Conservation (phyloP, 2,797 vertebrate species). For the Rhinophrynus dorsalis region DNA sequence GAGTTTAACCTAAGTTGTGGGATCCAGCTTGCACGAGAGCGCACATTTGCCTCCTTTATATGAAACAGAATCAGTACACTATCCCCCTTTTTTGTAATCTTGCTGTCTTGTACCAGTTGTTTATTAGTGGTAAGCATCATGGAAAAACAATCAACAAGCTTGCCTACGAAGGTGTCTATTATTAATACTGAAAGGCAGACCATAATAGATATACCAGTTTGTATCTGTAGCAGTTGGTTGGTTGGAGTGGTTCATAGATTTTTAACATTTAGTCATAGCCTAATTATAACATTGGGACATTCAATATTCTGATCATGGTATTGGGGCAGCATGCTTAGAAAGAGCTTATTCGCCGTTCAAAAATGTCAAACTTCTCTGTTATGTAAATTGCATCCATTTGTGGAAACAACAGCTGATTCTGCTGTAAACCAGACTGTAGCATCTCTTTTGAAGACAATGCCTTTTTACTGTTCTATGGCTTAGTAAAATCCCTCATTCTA, state of each 20-base stretch:
- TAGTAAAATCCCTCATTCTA: background rate
- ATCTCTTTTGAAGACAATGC: background rate
- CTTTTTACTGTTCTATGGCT: background rate
- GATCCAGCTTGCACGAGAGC: too few species aligned
- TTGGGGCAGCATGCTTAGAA: background rate
- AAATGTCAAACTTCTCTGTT: constrained; percentile 5
- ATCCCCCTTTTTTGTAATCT: too few species aligned
- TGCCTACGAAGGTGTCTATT: too few species aligned
- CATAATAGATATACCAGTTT: background rate
- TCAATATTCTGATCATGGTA: background rate
- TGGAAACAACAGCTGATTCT: constrained; percentile 52
- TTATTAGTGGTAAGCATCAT: background rate
- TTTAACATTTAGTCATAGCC: background rate
- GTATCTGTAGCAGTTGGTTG: background rate
- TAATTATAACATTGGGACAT: background rate
- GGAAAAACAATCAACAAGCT: too few species aligned
- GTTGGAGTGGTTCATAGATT: background rate
- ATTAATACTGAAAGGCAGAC: background rate
- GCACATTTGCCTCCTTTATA: too few species aligned
- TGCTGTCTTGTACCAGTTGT: background rate
- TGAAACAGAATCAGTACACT: too few species aligned
- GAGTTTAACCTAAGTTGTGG: too few species aligned
- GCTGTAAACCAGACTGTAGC: background rate
- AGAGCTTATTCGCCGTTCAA: constrained; percentile 17
- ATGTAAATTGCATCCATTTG: constrained; percentile 25